These are phyloP conservation scores for Trinectes maculatus DNA, from an alignment of 2,113 vertebrate species.

Conservation along the genomic window DNA sequence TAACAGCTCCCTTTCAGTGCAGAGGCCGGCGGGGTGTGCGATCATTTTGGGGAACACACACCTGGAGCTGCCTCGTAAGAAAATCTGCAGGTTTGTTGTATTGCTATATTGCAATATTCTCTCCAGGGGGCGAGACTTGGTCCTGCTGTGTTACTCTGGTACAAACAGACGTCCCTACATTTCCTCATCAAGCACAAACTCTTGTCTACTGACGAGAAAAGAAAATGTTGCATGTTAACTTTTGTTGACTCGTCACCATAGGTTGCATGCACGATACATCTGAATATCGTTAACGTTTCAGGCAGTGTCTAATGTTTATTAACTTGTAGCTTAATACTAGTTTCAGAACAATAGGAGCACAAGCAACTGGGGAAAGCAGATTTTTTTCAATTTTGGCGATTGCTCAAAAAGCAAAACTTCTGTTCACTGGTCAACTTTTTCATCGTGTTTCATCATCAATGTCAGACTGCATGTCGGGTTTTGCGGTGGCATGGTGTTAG, in stretches of 20 bases:
- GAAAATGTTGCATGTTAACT: neutral
- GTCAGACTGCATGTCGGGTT: too few relatives aligned
- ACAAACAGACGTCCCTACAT: conserved; percentile 21
- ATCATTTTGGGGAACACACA: conserved; percentile 34
- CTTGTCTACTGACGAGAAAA: conserved; percentile 3
- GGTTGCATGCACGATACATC: too few relatives aligned
- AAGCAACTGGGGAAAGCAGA: too few relatives aligned
- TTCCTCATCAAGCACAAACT: conserved; percentile 11
- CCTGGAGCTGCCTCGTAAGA: conserved; percentile 35
- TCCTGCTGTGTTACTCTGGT: neutral
- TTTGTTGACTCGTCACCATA: neutral
- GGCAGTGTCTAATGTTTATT: too few relatives aligned
- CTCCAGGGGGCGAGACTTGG: neutral
- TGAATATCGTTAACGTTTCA: too few relatives aligned
- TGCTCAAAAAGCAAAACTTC: too few relatives aligned
- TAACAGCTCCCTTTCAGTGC: conserved; percentile 10
- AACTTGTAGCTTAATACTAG: too few relatives aligned
- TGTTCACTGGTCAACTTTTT: too few relatives aligned
- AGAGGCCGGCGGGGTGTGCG: conserved; percentile 11
- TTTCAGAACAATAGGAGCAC: too few relatives aligned
- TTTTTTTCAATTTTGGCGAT: too few relatives aligned
- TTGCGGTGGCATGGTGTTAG: too few relatives aligned
- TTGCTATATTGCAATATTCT: conserved; percentile 16
- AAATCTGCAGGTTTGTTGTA: conserved; percentile 37
- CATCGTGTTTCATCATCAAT: too few relatives aligned